phyloP scores from a whole-genome alignment of 2,888 invertebrate genomes.

The Odiellus spinosus region DNA sequence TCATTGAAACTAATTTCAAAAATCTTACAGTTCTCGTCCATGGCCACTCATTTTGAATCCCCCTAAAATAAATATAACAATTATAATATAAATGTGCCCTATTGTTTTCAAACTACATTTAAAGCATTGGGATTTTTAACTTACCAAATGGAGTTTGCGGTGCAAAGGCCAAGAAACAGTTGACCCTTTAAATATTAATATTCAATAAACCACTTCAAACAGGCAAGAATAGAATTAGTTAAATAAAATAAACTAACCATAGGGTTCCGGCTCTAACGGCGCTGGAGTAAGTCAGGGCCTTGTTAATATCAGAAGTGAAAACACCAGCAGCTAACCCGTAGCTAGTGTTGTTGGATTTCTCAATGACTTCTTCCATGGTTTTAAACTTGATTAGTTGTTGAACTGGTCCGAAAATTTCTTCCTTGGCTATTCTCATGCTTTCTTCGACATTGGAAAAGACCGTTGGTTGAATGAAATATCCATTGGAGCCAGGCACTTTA shows the following conservation, averaged over 20 bases:
- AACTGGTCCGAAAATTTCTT: constrained; percentile 34
- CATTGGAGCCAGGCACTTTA: constrained; percentile 25
- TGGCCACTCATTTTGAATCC: constrained; percentile 69
- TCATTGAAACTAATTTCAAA: no score
- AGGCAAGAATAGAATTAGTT: no score
- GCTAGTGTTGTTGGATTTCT: constrained; percentile 58
- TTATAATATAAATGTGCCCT: no score
- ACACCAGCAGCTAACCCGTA: constrained; percentile 72
- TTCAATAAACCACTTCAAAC: no score
- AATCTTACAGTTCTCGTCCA: constrained; percentile 46
- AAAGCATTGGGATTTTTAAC: no score
- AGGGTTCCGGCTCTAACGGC: constrained; percentile 42
- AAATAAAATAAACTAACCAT: constrained; percentile 12
- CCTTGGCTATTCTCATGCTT: constrained; percentile 29
- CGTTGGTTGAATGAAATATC: constrained; percentile 30
- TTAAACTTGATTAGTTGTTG: constrained; percentile 33
- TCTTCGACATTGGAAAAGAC: constrained; percentile 29
- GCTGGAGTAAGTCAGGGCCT: constrained; percentile 54
- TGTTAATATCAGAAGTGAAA: constrained; percentile 60
- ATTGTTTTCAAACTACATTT: no score
- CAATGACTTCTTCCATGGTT: constrained; percentile 49
- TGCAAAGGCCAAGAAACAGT: constrained; percentile 34
- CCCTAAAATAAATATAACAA: constrained; percentile 28
- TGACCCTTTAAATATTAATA: constrained; percentile 6
- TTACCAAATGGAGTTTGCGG: constrained; percentile 66